These are phyloP conservation scores for Resseliella maxima DNA, from an alignment of 2,888 invertebrate species.

Conservation along the genomic window DNA sequence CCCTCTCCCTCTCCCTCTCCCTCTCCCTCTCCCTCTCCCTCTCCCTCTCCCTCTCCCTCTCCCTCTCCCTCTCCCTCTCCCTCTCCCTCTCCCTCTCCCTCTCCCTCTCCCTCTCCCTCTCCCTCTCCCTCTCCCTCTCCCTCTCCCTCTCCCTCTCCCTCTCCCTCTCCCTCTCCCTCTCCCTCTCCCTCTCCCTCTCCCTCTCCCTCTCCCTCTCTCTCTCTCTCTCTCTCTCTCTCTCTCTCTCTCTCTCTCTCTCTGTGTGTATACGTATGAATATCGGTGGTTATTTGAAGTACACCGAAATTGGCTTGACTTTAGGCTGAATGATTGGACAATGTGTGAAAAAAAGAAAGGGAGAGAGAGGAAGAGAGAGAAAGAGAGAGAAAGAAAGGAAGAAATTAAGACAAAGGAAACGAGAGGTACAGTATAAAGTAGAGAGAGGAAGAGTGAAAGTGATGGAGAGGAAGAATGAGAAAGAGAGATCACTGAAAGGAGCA, in stretches of 20 bases:
- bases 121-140: not conserved
- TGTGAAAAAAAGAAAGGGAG: not conserved
- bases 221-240: no score
- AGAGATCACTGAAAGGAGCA: no score
- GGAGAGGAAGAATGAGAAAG: no score
- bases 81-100: not conserved
- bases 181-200: not conserved
- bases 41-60: not conserved
- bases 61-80: not conserved
- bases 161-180: not conserved
- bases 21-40: not conserved
- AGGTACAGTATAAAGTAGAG: no score
- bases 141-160: not conserved
- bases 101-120: not conserved
- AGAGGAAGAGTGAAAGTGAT: no score
- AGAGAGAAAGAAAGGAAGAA: not conserved
- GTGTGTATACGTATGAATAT: not conserved
- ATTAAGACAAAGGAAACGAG: no score
- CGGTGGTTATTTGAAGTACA: not conserved
- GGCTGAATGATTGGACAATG: not conserved
- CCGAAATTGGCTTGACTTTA: not conserved
- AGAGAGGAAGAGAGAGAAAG: not conserved
- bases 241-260: not conserved
- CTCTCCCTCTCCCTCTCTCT: not conserved
- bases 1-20: not conserved